Base-by-base conservation (phyloP, 1,140 invertebrate species). In the Drosophila ananassae region DNA sequence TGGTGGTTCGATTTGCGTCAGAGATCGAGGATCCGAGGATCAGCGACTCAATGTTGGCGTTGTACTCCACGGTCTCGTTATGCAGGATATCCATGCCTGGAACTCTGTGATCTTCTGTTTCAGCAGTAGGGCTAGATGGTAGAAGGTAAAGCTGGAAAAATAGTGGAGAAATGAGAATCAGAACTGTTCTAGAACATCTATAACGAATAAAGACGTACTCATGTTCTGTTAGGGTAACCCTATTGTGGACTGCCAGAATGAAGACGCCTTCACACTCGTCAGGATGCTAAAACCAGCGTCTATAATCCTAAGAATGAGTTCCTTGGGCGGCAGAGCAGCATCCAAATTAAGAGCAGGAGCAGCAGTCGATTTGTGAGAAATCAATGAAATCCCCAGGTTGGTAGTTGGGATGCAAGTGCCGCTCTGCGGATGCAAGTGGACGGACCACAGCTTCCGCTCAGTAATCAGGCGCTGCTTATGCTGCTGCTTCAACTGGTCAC, bases 381-480 rank as follows among this genome's bases (percentile, higher is more conserved):
- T 92, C 57, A 97, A 89, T 2, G 95, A 95, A n/a, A 97, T 95
- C 90, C 97, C 94, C 12, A 94, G 92, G 54, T 92, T 93, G 0
- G 92, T 89, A 2, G 92, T 92, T 0, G 92, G 92, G 62, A 85
- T 89, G 46, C 74, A 76, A 6, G 75, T 77, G 13, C 92, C 93
- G 9, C 95, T 95, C 28, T 98, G 94, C 0, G 96, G 95, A 92
- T 98, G 97, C 13, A 99, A 92, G 92, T 99, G 98, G 2, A 97
- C 97, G 22, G 97, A 98, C 98, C 98, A 99, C 0, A 98, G 92
- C 79, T 98, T 97, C 12, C 98, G 92, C 54, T 96, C 93, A 71
- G 96, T 97, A n/a, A n/a, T n/a, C n/a, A n/a, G n/a, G n/a, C n/a
- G n/a, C n/a, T n/a, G n/a, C n/a, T n/a, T n/a, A n/a, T 98, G 97